Evolutionary conservation across 2,888 invertebrate genomes (phyloP), one percentile per base, ranked within the genome.

Genomic region (Sepioteuthis lessoniana): DNA sequence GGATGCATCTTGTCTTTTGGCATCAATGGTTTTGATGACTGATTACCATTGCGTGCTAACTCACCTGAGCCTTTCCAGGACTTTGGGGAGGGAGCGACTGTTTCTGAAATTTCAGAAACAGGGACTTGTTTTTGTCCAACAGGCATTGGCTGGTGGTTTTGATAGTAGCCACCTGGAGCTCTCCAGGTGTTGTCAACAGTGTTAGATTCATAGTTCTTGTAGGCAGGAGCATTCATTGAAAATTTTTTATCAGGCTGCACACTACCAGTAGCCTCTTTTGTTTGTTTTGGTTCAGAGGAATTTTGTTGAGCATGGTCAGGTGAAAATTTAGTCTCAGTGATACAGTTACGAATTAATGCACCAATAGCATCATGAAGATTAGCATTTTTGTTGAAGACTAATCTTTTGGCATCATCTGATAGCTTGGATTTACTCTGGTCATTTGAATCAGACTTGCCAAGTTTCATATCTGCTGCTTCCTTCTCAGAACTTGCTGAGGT

Each of bases 341-440:
- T 93, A 60, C 93, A 93, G 93, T 93, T 93, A 50, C 60, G 93
- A 31, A 93, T 93, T 31, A 93, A 55, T 31, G 60, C 60, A 47
- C 93, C 93, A 93, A 93, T 93, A 31, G 93, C 93, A 55, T 93
- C 93, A 37, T 93, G 93, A 16, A 93, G 60, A 93, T 93, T 93
- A 60, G 93, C 60, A 25, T 93, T 60, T 60, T 93, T 93, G 35
- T 93, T 93, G 60, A 93, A 93, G 35, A 60, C 60, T 50, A 93
- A 37, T 55, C 93, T 93, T 93, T 93, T 93, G 60, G 60, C 55
- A 93, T 93, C 93, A 60, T 50, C 93, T 93, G 93, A 93, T 38
- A 60, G 37, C 60, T 93, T 93, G 25, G 92, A 35, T 93, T 93
- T 93, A 38, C 46, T 93, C 92, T 92, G 92, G 93, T 60, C 50